Evolutionary conservation across 1,140 invertebrate genomes (phyloP).

Genomic region (Lordiphosa clarofinis): DNA sequence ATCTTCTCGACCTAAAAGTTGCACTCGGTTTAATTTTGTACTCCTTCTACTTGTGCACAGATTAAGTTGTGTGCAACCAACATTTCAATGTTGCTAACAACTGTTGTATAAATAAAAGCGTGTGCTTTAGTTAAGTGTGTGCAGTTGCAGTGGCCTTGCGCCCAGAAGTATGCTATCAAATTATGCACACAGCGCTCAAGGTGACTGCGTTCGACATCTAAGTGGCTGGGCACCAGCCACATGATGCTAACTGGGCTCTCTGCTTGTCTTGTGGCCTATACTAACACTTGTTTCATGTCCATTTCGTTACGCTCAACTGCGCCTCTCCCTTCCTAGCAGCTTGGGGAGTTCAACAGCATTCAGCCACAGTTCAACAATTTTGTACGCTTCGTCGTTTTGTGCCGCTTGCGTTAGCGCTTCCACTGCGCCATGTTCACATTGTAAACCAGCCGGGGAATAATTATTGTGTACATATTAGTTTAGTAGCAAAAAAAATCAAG

Average conservation of each 20-base stretch:
- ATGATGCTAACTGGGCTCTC: background rate
- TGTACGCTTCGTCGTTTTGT: slow-evolving; percentile 42
- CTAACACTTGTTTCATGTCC: slow-evolving; percentile 43
- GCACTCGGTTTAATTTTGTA: no score
- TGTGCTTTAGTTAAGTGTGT: slow-evolving; percentile 31
- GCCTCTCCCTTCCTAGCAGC: slow-evolving; percentile 1
- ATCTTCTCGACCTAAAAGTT: no score
- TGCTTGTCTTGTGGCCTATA: slow-evolving; percentile 7
- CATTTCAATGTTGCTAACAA: no score
- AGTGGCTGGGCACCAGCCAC: slow-evolving; percentile 4
- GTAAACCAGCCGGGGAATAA: slow-evolving; percentile 75
- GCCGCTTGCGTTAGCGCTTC: slow-evolving; percentile 39
- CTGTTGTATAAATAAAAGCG: no score
- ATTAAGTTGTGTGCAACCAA: slow-evolving; percentile 28
- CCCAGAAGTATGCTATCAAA: slow-evolving; percentile 23
- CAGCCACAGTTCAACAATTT: slow-evolving; percentile 50
- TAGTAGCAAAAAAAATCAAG: slow-evolving; percentile 50
- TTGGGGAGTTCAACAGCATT: slow-evolving; percentile 53
- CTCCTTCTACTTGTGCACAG: no score
- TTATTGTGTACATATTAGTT: slow-evolving; percentile 77
- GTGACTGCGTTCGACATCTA: slow-evolving; percentile 5
- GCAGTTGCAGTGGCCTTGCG: background rate
- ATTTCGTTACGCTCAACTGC: slow-evolving; percentile 51
- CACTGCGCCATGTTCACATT: slow-evolving; percentile 57
- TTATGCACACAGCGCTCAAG: slow-evolving; percentile 18